These are phyloP conservation scores for Pimephales promelas DNA, from an alignment of 2,113 vertebrate genomes.

Conservation along the genomic window DNA sequence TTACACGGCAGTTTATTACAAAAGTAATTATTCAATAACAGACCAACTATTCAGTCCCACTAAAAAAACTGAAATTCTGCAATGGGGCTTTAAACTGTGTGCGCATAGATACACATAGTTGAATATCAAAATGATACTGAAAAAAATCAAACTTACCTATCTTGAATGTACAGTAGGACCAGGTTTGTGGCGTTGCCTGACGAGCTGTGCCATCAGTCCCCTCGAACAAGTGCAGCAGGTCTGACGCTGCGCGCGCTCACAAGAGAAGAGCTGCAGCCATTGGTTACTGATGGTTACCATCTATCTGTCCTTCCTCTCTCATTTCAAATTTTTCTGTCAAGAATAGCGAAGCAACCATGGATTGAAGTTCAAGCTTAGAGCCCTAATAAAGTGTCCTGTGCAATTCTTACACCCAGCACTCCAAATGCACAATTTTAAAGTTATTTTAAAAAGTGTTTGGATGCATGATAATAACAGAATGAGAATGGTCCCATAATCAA, in stretches of 20 bases:
- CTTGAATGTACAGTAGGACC: not conserved
- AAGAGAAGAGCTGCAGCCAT: slow-evolving; percentile 3
- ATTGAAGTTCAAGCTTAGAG: not conserved
- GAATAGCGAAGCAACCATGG: not conserved
- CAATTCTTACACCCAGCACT: not conserved
- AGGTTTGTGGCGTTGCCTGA: not conserved
- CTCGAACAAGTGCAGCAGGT: not conserved
- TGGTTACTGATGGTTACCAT: slow-evolving; percentile 22
- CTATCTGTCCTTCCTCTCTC: slow-evolving; percentile 18
- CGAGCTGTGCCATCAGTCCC: not conserved
- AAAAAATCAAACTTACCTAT: slow-evolving; percentile 22
- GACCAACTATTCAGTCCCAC: no score
- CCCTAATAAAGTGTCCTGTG: not conserved
- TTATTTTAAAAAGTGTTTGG: not conserved
- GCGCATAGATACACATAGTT: not conserved
- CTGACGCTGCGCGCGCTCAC: slow-evolving; percentile 23
- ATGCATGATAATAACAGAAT: not conserved
- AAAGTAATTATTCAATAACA: not conserved
- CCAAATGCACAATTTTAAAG: not conserved
- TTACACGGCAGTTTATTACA: not conserved
- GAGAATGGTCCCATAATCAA: not conserved
- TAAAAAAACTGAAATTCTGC: not conserved
- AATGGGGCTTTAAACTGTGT: not conserved
- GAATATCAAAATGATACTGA: not conserved
- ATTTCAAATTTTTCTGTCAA: not conserved